Base-by-base conservation (phyloP, 1,140 invertebrate genomes). In the Panagrolaimus sp. region DNA sequence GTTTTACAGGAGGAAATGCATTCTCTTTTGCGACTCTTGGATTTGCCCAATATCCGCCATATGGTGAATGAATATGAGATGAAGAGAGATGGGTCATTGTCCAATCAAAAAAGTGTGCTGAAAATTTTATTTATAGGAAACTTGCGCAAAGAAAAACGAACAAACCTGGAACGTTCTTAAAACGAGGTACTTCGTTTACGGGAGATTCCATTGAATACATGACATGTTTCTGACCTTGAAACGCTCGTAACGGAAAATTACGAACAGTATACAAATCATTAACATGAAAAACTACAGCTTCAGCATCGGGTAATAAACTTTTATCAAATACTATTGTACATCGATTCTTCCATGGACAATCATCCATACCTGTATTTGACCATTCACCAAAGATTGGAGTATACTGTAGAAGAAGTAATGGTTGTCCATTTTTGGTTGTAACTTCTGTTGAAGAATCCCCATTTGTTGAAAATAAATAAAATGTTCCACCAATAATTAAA, bases 21-120 rank as follows among this genome's bases (percentile, higher is more conserved):
- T 24, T 46, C n/a, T 46, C 32, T 28, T 12, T 43, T 10, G 73
- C 64, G 15, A 62, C 68, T 45, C 12, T 45, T 32, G 67, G 67
- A 32, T 46, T 7, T n/a, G 71, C 26, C 73, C 73, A 74, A 70
- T n/a, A 64, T 17, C 67, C 73, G n/a, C 72, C 71, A 64, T 74
- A 74, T 12, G 73, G 67, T 24, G 64, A 43, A 9, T 52, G n/a
- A 43, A 76, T 21, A 64, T 71, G 43, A 17, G 73, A 70, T 12
- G 64, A 15, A 26, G 3, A 14, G 6, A 66, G 17, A 48, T 69
- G 65, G n/a, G 73, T 76, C 43, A 65, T 48, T 24, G 65, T 58
- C 73, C 73, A 76, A 17, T 74, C 68, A 45, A 74, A 74, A 26
- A 62, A 74, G 44, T 74, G 63, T 7, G 68, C 15, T 8, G 24